Evolutionary conservation across 1,140 invertebrate genomes (phyloP).

Genomic region (Apis florea): DNA sequence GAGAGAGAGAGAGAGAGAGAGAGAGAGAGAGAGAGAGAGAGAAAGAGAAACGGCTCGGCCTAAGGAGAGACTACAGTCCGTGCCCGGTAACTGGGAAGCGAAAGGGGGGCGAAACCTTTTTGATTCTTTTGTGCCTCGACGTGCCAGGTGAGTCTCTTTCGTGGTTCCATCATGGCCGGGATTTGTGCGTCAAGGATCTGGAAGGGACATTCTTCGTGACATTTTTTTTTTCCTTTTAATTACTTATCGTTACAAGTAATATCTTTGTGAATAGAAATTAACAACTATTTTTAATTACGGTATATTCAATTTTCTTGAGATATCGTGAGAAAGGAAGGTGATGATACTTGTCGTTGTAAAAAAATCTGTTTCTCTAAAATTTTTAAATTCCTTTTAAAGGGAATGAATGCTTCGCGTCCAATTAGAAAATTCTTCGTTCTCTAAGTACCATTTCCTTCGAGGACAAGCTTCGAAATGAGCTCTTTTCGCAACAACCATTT

Average conservation of each 20-base stretch:
- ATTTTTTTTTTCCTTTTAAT: neutral
- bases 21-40: neutral
- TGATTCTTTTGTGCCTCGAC: conserved; percentile 32
- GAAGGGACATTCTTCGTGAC: too few relatives aligned
- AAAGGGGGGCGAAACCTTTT: conserved; percentile 57
- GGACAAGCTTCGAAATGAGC: neutral
- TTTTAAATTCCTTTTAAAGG: too few relatives aligned
- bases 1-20: too few relatives aligned
- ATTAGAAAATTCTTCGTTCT: too few relatives aligned
- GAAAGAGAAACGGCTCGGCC: conserved; percentile 41
- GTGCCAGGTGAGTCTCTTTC: conserved; percentile 49
- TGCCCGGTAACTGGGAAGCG: conserved; percentile 58
- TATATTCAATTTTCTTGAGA: too few relatives aligned
- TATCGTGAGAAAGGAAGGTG: too few relatives aligned
- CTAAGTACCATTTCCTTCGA: neutral
- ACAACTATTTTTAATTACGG: too few relatives aligned
- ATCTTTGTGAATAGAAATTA: too few relatives aligned
- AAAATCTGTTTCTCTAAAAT: too few relatives aligned
- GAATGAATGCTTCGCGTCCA: too few relatives aligned
- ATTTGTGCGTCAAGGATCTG: neutral
- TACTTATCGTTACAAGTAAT: too few relatives aligned
- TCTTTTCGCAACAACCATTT: neutral
- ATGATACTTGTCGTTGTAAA: too few relatives aligned
- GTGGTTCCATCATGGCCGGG: conserved; percentile 39
- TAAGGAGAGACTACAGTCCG: conserved; percentile 66